Conservation (phyloP, 2,888 invertebrate genomes). For the Polydrusus tereticollis region DNA sequence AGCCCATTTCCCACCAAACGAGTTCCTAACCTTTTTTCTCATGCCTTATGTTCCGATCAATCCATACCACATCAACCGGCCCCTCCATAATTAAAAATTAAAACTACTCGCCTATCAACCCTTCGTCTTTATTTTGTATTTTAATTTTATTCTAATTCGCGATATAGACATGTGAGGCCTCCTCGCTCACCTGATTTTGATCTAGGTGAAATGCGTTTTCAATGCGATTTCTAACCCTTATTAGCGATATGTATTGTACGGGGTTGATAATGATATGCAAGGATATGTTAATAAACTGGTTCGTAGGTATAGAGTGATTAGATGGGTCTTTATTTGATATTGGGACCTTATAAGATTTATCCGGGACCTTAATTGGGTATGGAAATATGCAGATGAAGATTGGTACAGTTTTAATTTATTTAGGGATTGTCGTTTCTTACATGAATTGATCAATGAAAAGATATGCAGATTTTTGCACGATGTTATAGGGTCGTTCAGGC, state of each 20-base stretch:
- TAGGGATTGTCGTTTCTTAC: constrained; percentile 19
- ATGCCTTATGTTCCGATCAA: constrained; percentile 39
- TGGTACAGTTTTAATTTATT: constrained; percentile 27
- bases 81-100: constrained; percentile 43
- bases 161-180: constrained; percentile 33
- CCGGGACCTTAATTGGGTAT: constrained; percentile 19
- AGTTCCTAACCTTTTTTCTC: constrained; percentile 37
- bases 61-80: constrained; percentile 29
- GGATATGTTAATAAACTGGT: constrained; percentile 46
- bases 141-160: constrained; percentile 39
- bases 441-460: not conserved
- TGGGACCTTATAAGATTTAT: not conserved
- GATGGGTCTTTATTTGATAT: constrained; percentile 14
- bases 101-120: constrained; percentile 35
- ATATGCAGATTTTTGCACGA: constrained; percentile 10
- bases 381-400: constrained; percentile 11
- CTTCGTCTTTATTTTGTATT: constrained; percentile 34
- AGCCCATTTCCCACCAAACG: constrained; percentile 42
- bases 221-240: constrained; percentile 35
- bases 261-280: constrained; percentile 30
- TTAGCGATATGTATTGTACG: constrained; percentile 41
- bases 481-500: not conserved
- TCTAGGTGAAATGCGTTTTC: constrained; percentile 16
- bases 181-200: constrained; percentile 30
- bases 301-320: constrained; percentile 36